Conservation (phyloP, 2,113 vertebrate species). For the Raja brachyura region DNA sequence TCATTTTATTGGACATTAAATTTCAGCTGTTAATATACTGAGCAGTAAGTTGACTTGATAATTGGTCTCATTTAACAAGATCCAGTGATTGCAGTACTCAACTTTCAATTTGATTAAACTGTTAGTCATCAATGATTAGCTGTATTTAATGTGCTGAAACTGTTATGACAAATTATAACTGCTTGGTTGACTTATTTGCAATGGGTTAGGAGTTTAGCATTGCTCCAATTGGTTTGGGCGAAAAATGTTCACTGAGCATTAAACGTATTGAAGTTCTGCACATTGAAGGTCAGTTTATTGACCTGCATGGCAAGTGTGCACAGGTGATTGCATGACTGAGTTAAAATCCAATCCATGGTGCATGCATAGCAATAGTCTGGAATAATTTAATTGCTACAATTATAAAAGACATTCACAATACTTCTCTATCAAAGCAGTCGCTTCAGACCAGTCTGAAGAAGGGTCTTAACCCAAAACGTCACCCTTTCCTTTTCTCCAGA, state of each 20-base stretch:
- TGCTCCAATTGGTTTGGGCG: neutral
- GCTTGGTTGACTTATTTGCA: neutral
- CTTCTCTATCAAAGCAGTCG: too few relatives aligned
- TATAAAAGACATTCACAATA: neutral
- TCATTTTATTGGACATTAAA: neutral
- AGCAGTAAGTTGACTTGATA: neutral
- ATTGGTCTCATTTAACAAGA: neutral
- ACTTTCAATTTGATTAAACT: neutral
- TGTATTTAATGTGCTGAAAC: neutral
- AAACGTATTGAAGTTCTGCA: neutral
- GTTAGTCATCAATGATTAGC: neutral
- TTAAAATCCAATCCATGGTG: neutral
- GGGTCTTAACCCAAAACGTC: too few relatives aligned
- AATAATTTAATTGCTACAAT: neutral
- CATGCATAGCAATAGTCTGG: neutral
- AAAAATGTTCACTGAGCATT: neutral
- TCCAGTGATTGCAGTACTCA: neutral
- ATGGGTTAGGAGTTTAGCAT: neutral
- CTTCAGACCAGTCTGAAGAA: too few relatives aligned
- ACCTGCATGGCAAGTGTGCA: neutral
- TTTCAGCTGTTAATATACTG: neutral
- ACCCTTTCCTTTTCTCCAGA: too few relatives aligned
- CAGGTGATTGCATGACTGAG: neutral
- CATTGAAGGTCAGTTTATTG: neutral
- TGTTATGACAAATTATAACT: neutral